phyloP scores from a whole-genome alignment of 1,140 invertebrate species.

The Brachionus calyciflorus region DNA sequence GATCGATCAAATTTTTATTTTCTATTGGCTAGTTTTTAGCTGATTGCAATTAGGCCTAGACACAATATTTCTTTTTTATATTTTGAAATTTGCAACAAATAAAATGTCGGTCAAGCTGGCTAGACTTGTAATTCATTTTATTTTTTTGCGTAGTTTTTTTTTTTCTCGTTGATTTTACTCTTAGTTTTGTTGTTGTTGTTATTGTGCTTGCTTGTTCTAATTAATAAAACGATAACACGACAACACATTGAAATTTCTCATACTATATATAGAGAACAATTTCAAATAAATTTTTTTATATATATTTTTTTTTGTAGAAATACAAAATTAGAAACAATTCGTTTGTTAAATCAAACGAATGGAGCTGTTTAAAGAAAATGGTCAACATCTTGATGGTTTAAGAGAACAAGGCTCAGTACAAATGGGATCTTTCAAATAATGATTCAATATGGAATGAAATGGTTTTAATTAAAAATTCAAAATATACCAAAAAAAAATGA shows the following conservation, averaged over 20 bases:
- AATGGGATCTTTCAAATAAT: neutral
- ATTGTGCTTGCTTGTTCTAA: constrained; percentile 20
- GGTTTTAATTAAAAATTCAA: neutral
- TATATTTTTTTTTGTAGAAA: too few relatives aligned
- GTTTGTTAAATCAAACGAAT: too few relatives aligned
- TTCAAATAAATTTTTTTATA: too few relatives aligned
- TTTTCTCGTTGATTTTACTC: too few relatives aligned
- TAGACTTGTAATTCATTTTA: constrained; percentile 22
- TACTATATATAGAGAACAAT: constrained; percentile 2
- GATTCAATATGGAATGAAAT: neutral
- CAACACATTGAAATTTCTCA: constrained; percentile 28
- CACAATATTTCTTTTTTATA: constrained; percentile 11
- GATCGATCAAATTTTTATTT: constrained; percentile 31
- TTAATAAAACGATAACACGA: constrained; percentile 25
- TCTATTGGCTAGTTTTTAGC: neutral
- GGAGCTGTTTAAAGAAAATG: neutral
- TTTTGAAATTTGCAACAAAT: constrained; percentile 2
- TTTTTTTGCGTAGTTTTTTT: too few relatives aligned
- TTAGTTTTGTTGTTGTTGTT: constrained; percentile 23
- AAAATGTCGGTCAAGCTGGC: constrained; percentile 13
- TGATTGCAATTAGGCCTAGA: constrained; percentile 3
- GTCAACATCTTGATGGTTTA: neutral
- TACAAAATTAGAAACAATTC: too few relatives aligned
- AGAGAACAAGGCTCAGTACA: neutral
- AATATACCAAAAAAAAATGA: neutral